Evolutionary conservation across 2,888 invertebrate genomes (phyloP).

Genomic region (Argyresthia albistria): DNA sequence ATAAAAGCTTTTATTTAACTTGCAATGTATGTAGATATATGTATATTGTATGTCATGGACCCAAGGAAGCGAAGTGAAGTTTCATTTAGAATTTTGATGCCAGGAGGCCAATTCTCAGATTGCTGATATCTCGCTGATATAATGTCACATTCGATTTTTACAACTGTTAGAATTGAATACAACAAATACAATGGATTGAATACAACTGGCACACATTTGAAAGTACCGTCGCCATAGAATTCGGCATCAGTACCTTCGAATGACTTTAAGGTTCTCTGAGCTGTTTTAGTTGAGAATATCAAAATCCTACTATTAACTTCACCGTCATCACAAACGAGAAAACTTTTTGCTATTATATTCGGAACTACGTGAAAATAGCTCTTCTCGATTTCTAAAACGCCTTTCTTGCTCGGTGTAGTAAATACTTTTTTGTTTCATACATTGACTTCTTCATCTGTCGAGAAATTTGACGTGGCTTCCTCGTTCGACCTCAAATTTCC

Average conservation of each 20-base stretch:
- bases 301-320: constrained; percentile 3
- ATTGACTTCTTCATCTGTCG: constrained; percentile 3
- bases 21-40: too few species aligned
- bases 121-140: too few species aligned
- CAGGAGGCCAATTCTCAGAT: too few species aligned
- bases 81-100: too few species aligned
- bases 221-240: too few species aligned
- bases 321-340: constrained; percentile 3
- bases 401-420: constrained; percentile 1
- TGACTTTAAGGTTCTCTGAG: constrained; percentile 3
- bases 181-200: too few species aligned
- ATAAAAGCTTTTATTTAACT: too few species aligned
- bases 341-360: constrained; percentile 1
- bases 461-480: constrained; percentile 2
- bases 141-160: too few species aligned
- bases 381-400: constrained; percentile 3
- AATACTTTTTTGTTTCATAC: constrained; percentile 3
- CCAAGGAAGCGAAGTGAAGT: too few species aligned
- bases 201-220: too few species aligned
- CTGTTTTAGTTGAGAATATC: constrained; percentile 4
- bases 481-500: constrained; percentile 2
- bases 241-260: background rate
- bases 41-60: too few species aligned
- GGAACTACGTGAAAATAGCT: constrained; percentile 1
- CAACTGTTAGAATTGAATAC: too few species aligned